Base-by-base conservation (phyloP, 2,888 invertebrate genomes). In the Julus scanicus region DNA sequence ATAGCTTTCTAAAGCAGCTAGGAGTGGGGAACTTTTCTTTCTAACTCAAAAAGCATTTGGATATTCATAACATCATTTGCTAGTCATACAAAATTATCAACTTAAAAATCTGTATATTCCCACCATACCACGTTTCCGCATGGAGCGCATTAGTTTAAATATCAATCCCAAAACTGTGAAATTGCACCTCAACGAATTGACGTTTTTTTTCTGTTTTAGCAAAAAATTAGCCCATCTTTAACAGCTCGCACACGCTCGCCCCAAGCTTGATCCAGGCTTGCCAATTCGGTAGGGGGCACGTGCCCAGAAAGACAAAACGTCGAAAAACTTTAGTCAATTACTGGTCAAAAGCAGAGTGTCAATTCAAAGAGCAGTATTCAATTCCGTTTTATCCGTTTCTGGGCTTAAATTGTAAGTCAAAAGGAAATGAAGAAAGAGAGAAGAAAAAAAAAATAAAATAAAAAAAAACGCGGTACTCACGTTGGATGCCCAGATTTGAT, bases 401-500 rank as follows among this genome's bases (percentile, higher is more conserved):
- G 71, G 29, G 71, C 71, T 71, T 71, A 71, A 71, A 71, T 71
- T 71, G 71, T 71, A 71, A 71, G 71, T 71, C 71, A 71, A 71
- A 71, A 71, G 71, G 71, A 71, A 71, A 71, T 71, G 71, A 71
- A 71, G 71, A 71, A 71, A 71, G 29, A 29, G 71, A 17, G 71
- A 71, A 44, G 20, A n/a, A 29, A 20, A 71, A 20, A 71, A 71
- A 71, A 83, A 83, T 29, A 71, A 44, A 9, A n/a, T 9, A 20
- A 71, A 29, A 29, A 71, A 71, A 83, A 83, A 11, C 39, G 2
- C n/a, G 39, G n/a, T 86, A 88, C 88, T 88, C 86, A 88, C 88
- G 88, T 88, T 88, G 88, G 40, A 88, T 88, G 71, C 88, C 88
- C 39, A 88, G 86, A 53, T 84, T 83, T 44, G 88, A 87, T 37